phyloP scores from a whole-genome alignment of 2,888 invertebrate genomes.

The Drosophila greeni region DNA sequence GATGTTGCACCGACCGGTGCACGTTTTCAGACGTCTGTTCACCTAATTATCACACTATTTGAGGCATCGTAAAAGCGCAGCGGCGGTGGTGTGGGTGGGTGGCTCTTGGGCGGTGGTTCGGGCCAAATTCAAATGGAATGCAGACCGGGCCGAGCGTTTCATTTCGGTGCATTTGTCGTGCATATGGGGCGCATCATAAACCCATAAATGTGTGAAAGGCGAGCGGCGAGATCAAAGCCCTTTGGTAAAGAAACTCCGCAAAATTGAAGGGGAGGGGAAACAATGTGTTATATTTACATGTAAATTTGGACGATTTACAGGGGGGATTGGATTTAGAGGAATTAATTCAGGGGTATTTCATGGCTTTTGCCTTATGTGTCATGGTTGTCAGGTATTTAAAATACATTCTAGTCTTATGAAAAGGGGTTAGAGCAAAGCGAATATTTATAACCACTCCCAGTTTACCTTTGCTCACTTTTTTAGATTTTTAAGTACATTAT shows the following conservation, averaged over 20 bases:
- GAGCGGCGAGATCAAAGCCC: constrained; percentile 66
- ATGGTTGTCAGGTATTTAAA: background rate
- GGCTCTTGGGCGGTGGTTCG: background rate
- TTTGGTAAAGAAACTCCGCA: constrained; percentile 13
- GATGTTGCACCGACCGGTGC: constrained; percentile 60
- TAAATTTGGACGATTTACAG: background rate
- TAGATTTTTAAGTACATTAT: background rate
- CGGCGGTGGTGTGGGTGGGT: constrained; percentile 16
- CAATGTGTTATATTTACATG: constrained; percentile 20
- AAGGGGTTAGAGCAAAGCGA: too few species aligned
- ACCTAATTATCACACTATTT: constrained; percentile 73
- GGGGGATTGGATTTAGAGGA: background rate
- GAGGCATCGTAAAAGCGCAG: constrained; percentile 64
- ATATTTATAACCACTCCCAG: background rate
- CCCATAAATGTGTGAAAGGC: constrained; percentile 67
- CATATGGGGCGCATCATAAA: constrained; percentile 66
- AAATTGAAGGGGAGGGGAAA: constrained; percentile 10
- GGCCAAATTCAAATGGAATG: constrained; percentile 44
- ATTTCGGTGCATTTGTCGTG: constrained; percentile 53
- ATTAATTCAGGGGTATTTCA: background rate
- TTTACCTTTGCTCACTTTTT: background rate
- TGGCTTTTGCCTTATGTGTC: background rate
- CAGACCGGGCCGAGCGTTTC: constrained; percentile 20
- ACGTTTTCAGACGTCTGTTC: constrained; percentile 65
- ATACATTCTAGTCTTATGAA: background rate